A percentile compares a stretch with the other conserved stretches of the same genome.
Evolutionary conservation across 2,888 invertebrate species (phyloP).

Genomic region (Tuberolachnus salignus): DNA sequence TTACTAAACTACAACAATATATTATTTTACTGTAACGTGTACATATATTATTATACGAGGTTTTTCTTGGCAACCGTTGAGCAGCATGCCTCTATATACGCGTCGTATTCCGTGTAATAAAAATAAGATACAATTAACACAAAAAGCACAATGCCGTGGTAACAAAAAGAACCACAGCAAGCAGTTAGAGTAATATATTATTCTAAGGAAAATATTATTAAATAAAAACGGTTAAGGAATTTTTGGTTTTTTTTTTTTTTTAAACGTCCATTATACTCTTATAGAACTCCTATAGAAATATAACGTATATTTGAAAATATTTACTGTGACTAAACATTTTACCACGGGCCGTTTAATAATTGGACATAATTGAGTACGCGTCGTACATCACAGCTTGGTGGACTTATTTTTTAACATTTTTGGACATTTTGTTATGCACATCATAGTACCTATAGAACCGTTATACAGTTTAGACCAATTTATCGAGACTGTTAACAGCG

Average conservation of each 20-base stretch:
- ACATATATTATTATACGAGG: constrained; percentile 2
- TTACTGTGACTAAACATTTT: constrained; percentile 32
- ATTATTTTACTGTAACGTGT: constrained; percentile 9
- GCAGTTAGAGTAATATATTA: too few relatives aligned
- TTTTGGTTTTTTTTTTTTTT: background rate
- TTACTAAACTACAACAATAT: constrained; percentile 13
- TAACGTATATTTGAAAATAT: constrained; percentile 9
- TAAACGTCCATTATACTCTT: constrained; percentile 14
- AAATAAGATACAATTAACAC: constrained; percentile 36
- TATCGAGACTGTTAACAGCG: background rate
- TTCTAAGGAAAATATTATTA: too few relatives aligned
- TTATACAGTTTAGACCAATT: background rate
- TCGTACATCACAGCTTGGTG: background rate
- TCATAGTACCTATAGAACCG: background rate
- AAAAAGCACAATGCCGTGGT: background rate
- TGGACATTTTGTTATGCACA: constrained; percentile 33
- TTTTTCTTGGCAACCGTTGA: constrained; percentile 26
- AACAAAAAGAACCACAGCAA: too few relatives aligned
- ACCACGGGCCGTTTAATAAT: background rate
- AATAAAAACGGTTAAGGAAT: too few relatives aligned
- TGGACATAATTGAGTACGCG: constrained; percentile 7
- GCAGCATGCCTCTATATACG: background rate
- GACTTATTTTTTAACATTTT: constrained; percentile 7
- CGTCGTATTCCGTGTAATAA: constrained; percentile 10
- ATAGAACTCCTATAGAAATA: constrained; percentile 14